These are phyloP conservation scores for Drosophila sp. DNA, from an alignment of 1,140 invertebrate genomes.

Conservation along the genomic window DNA sequence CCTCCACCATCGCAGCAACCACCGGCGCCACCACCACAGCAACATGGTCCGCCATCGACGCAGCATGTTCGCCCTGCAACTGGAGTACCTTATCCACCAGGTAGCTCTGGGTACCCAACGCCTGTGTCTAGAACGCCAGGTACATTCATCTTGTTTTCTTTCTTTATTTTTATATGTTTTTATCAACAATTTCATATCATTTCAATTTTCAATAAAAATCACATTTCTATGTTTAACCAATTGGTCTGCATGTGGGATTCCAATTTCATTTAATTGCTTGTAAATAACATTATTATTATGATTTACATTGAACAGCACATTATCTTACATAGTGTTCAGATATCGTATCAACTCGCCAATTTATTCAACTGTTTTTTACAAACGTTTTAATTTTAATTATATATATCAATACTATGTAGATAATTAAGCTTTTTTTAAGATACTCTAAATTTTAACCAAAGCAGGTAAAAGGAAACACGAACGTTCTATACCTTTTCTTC, in stretches of 20 bases:
- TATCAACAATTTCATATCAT: not conserved
- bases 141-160: conserved; percentile 74
- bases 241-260: conserved; percentile 33
- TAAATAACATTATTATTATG: not conserved
- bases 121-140: conserved; percentile 85
- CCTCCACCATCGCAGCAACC: conserved; percentile 55
- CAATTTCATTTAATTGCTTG: conserved; percentile 1
- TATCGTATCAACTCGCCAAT: not conserved
- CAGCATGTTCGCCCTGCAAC: conserved; percentile 79
- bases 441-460: no score
- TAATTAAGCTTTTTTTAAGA: no score
- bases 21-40: conserved; percentile 60
- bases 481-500: no score
- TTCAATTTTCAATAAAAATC: conserved; percentile 26
- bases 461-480: no score
- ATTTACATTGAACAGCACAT: not conserved
- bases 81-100: conserved; percentile 84
- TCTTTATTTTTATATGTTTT: conserved; percentile 36
- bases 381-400: not conserved
- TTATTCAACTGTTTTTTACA: not conserved
- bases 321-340: not conserved
- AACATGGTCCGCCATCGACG: conserved; percentile 65
- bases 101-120: conserved; percentile 82
- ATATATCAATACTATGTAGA: no score
- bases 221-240: conserved; percentile 23